phyloP scores from a whole-genome alignment of 1,140 invertebrate species.

The Calephelis virginiensis region DNA sequence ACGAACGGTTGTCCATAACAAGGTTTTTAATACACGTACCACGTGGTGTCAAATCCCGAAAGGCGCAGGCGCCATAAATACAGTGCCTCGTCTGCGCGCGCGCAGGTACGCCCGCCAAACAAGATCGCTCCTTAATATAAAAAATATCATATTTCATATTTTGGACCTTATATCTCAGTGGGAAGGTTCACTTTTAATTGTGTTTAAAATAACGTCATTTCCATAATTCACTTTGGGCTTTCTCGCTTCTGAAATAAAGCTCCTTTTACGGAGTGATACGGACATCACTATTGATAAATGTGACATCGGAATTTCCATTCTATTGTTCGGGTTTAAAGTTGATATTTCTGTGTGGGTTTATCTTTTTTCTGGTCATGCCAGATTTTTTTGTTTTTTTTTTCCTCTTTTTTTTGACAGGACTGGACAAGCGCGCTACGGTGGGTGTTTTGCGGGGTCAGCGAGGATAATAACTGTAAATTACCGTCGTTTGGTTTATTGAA shows the following conservation, averaged over 20 bases:
- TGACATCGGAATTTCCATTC: conserved; percentile 31
- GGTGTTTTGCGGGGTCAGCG: conserved; percentile 75
- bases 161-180: conserved; percentile 29
- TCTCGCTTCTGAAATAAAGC: conserved; percentile 75
- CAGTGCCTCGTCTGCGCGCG: conserved; percentile 63
- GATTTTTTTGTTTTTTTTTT: conserved; percentile 64
- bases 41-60: conserved; percentile 53
- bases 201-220: conserved; percentile 35
- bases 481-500: conserved; percentile 72
- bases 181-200: conserved; percentile 40
- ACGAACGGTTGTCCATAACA: conserved; percentile 67
- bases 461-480: conserved; percentile 77
- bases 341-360: conserved; percentile 32
- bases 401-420: conserved; percentile 61
- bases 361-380: conserved; percentile 72
- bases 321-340: conserved; percentile 39
- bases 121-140: conserved; percentile 72
- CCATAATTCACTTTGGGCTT: conserved; percentile 74
- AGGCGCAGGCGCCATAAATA: conserved; percentile 71
- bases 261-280: conserved; percentile 61
- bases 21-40: conserved; percentile 66
- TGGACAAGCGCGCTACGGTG: conserved; percentile 58
- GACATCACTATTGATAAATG: conserved; percentile 31
- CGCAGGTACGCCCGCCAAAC: conserved; percentile 75
- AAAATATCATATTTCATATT: conserved; percentile 41